Percentiles rank a stretch among this genome's conserved stretches.
phyloP scores from a whole-genome alignment of 1,140 invertebrate species.

The Parapsyche elsis region DNA sequence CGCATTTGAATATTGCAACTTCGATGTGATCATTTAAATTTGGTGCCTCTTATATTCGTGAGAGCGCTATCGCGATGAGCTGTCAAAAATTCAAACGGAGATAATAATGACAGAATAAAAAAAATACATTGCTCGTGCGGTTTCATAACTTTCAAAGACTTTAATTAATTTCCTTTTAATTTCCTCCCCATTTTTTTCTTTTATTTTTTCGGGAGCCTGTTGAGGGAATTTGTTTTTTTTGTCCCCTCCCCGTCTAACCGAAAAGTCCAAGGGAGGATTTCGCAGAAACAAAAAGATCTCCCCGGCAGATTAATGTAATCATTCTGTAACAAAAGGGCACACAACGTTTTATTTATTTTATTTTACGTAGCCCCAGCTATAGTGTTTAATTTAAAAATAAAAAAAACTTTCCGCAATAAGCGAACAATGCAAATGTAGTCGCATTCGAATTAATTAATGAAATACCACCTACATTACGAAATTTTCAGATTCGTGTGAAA shows the following conservation, averaged over 20 bases:
- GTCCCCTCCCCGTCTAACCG: background rate
- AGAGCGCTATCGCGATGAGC: too few relatives aligned
- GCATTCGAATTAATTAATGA: too few relatives aligned
- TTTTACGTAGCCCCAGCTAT: conserved; percentile 1
- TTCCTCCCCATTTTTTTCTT: conserved; percentile 8
- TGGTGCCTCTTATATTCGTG: too few relatives aligned
- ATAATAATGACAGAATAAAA: background rate
- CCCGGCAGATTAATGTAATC: conserved; percentile 43
- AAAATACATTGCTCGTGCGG: background rate
- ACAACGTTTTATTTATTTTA: conserved; percentile 44
- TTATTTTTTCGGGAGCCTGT: too few relatives aligned
- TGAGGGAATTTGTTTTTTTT: conserved; percentile 3
- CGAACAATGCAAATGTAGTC: too few relatives aligned
- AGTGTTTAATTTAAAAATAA: too few relatives aligned
- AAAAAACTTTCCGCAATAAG: too few relatives aligned
- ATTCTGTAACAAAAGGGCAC: conserved; percentile 35
- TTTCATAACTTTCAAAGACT: conserved; percentile 10
- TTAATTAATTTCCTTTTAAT: conserved; percentile 40
- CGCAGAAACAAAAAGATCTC: conserved; percentile 37
- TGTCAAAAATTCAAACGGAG: background rate
- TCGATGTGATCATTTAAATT: too few relatives aligned
- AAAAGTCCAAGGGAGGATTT: background rate
- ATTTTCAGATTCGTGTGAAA: conserved; percentile 4
- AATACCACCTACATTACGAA: background rate
- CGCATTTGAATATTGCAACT: too few relatives aligned